These are phyloP conservation scores for Gadopsis marmoratus DNA, from an alignment of 2,797 vertebrate species.

Conservation along the genomic window DNA sequence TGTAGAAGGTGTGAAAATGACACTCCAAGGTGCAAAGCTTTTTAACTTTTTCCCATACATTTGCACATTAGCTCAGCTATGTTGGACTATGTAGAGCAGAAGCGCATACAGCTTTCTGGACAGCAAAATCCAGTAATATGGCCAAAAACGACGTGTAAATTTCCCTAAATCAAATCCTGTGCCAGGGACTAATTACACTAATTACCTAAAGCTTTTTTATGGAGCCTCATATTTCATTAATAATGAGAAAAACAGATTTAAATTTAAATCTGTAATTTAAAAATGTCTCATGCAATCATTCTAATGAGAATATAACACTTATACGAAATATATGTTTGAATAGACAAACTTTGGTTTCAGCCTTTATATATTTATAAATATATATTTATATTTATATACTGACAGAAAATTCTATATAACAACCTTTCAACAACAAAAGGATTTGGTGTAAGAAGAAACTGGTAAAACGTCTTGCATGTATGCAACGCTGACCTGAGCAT, in stretches of 20 bases:
- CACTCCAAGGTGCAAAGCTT: constrained; percentile 1
- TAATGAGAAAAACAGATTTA: background rate
- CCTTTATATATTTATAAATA: background rate
- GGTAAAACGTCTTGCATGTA: background rate
- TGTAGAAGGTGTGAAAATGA: constrained; percentile 26
- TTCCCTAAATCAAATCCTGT: background rate
- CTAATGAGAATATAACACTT: background rate
- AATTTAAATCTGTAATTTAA: background rate
- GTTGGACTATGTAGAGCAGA: background rate
- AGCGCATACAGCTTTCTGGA: background rate
- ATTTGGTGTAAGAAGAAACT: background rate
- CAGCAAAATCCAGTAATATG: background rate
- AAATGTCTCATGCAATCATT: background rate
- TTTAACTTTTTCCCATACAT: constrained; percentile 39
- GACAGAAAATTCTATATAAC: background rate
- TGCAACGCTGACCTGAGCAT: constrained; percentile 84
- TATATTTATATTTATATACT: too few species aligned
- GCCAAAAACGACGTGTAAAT: background rate
- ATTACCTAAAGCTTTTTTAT: background rate
- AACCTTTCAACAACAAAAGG: background rate
- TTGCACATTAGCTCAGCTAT: constrained; percentile 22
- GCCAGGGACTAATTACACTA: background rate
- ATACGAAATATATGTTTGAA: background rate
- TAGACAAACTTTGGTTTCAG: background rate
- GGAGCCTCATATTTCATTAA: background rate